Evolutionary conservation across 2,797 vertebrate species (phyloP).

Genomic region (Pygocentrus nattereri): DNA sequence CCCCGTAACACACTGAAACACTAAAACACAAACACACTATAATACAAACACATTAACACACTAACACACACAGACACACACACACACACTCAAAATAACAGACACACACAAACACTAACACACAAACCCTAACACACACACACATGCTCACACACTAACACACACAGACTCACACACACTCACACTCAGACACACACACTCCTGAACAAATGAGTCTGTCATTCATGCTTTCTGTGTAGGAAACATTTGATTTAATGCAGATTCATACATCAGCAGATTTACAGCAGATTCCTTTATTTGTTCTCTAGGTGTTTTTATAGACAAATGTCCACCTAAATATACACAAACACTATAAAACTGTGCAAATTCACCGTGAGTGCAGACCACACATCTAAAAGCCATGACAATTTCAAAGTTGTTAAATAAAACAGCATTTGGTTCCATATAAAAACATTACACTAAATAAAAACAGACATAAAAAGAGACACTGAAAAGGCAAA

Average conservation of each 20-base stretch:
- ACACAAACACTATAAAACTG: conserved; percentile 71
- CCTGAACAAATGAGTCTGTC: too few species aligned
- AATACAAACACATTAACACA: too few species aligned
- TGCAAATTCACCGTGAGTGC: conserved; percentile 88
- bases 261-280: conserved; percentile 11
- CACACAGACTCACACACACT: too few species aligned
- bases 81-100: too few species aligned
- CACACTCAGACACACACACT: background rate
- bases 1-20: too few species aligned
- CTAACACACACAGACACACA: too few species aligned
- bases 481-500: conserved; percentile 67
- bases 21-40: too few species aligned
- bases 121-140: too few species aligned
- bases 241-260: background rate
- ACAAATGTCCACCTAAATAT: conserved; percentile 47
- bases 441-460: conserved; percentile 73
- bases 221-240: background rate
- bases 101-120: too few species aligned
- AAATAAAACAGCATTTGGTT: conserved; percentile 64
- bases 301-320: too few species aligned
- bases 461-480: conserved; percentile 74
- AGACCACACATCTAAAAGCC: conserved; percentile 82
- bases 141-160: too few species aligned
- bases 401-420: conserved; percentile 74
- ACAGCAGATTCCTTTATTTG: conserved; percentile 18